Evolutionary conservation across 1,140 invertebrate genomes (phyloP).

Genomic region (Atta texana): DNA sequence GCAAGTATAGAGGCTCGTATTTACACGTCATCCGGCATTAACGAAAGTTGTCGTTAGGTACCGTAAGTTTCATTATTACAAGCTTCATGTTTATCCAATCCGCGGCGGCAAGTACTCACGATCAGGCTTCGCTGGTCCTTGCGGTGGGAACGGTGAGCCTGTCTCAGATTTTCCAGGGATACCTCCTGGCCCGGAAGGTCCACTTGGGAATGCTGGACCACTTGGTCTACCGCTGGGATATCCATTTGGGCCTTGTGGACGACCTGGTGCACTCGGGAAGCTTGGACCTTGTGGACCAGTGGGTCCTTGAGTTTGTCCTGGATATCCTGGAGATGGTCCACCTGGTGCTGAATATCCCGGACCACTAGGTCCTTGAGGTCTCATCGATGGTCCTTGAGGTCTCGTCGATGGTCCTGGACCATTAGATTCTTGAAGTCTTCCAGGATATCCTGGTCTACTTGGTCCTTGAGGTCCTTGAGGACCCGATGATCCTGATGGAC

Average conservation of each 20-base stretch:
- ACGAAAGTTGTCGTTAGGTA: constrained; percentile 61
- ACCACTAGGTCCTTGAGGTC: constrained; percentile 67
- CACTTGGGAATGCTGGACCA: constrained; percentile 71
- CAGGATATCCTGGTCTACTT: constrained; percentile 73
- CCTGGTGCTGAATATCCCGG: constrained; percentile 71
- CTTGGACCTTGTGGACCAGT: constrained; percentile 62
- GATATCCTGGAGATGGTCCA: constrained; percentile 71
- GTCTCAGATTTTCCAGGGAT: constrained; percentile 36
- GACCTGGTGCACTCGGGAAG: constrained; percentile 41
- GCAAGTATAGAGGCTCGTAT: constrained; percentile 80
- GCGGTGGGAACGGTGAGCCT: constrained; percentile 74
- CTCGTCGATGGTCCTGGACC: constrained; percentile 40
- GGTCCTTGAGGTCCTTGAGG: constrained; percentile 70
- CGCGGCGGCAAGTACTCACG: constrained; percentile 82
- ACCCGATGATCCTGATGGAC: constrained; percentile 69
- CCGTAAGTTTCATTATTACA: constrained; percentile 3
- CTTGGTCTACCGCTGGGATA: constrained; percentile 70
- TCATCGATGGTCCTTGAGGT: constrained; percentile 38
- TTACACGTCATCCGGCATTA: constrained; percentile 79
- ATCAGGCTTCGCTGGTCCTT: constrained; percentile 79
- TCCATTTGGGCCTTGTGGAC: constrained; percentile 53
- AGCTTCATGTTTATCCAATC: constrained; percentile 75
- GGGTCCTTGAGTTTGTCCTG: constrained; percentile 70
- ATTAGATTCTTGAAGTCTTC: constrained; percentile 69
- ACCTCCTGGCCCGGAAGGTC: constrained; percentile 68